phyloP scores from a whole-genome alignment of 2,888 invertebrate genomes.

The Fabriciana adippe region DNA sequence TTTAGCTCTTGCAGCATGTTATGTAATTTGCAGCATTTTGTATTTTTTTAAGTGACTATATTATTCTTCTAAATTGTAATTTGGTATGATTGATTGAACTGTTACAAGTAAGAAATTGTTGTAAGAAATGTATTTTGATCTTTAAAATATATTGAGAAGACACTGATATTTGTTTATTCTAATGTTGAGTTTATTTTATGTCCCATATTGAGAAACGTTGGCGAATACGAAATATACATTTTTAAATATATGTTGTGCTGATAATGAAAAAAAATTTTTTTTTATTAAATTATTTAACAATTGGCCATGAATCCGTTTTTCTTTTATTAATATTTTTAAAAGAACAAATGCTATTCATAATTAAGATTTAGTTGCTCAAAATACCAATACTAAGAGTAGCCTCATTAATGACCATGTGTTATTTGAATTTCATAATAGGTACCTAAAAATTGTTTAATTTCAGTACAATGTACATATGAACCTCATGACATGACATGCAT shows the following conservation, averaged over 20 bases:
- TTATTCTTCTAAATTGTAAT: conserved; percentile 70
- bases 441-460: no score
- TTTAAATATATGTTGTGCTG: conserved; percentile 12
- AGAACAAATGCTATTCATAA: no score
- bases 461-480: no score
- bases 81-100: conserved; percentile 77
- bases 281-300: no score
- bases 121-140: conserved; percentile 80
- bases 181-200: conserved; percentile 33
- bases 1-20: conserved; percentile 62
- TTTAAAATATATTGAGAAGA: conserved; percentile 77
- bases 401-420: no score
- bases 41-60: conserved; percentile 64
- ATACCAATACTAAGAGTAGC: no score
- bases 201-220: conserved; percentile 4
- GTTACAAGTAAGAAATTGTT: conserved; percentile 66
- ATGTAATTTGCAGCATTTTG: conserved; percentile 67
- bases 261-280: neutral
- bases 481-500: no score
- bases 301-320: no score
- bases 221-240: conserved; percentile 1
- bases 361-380: no score
- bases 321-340: no score
- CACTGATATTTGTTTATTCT: conserved; percentile 53
- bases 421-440: no score